Percentiles rank a stretch among this genome's conserved stretches.
These are phyloP conservation scores for Conus ventricosus DNA, from an alignment of 1,140 invertebrate genomes.

Conservation along the genomic window DNA sequence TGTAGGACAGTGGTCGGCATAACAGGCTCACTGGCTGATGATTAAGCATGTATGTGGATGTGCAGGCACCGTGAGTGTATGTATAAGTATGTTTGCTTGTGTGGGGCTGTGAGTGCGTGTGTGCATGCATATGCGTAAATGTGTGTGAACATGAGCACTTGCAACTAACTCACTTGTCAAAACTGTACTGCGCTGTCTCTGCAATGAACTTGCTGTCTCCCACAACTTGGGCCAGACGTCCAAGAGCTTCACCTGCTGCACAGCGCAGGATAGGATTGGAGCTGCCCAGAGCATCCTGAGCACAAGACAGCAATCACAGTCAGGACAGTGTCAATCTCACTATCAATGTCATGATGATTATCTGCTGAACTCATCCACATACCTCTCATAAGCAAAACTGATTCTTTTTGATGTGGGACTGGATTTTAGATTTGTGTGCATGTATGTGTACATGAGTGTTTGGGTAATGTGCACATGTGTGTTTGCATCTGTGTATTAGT, in stretches of 20 bases:
- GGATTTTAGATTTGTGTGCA: background rate
- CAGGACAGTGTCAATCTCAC: background rate
- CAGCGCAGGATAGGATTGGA: slow-evolving; percentile 90
- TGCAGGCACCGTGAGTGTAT: background rate
- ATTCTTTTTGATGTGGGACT: background rate
- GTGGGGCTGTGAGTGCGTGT: background rate
- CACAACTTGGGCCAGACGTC: slow-evolving; percentile 89
- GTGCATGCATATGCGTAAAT: background rate
- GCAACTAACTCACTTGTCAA: slow-evolving; percentile 80
- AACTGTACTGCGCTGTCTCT: slow-evolving; percentile 92
- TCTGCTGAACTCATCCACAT: background rate
- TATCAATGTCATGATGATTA: background rate
- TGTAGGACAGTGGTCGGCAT: too few relatives aligned
- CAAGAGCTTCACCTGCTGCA: slow-evolving; percentile 90
- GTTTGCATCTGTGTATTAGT: too few relatives aligned
- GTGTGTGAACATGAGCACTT: background rate
- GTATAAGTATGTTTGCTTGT: background rate
- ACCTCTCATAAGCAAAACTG: background rate
- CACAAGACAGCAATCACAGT: background rate
- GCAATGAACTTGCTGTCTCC: slow-evolving; percentile 85
- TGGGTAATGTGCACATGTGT: too few relatives aligned
- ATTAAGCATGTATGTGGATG: background rate
- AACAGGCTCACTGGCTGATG: too few relatives aligned
- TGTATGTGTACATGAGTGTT: too few relatives aligned
- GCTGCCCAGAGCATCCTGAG: slow-evolving; percentile 84